These are phyloP conservation scores for Pithecia hirsuta DNA, from an alignment of 2,797 vertebrate genomes.

Conservation along the genomic window DNA sequence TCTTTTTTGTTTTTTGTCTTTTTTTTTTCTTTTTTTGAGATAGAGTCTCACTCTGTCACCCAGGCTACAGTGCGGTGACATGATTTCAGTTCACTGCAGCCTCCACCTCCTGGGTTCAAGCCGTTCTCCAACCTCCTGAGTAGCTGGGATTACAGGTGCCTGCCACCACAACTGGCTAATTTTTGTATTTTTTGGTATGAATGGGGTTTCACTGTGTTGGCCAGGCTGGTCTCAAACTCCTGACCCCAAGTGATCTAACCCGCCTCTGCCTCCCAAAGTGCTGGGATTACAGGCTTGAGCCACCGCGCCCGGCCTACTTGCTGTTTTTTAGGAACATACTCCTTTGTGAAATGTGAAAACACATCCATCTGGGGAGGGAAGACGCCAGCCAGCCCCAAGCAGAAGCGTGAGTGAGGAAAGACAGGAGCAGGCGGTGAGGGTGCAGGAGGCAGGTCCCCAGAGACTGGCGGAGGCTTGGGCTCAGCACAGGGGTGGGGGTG, in stretches of 20 bases:
- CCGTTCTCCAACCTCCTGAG: neutral
- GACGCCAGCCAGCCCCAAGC: too few relatives aligned
- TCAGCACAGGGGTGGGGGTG: rapidly evolving
- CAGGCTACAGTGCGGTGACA: neutral
- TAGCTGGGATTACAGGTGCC: neutral
- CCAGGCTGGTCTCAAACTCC: neutral
- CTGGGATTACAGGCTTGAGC: neutral
- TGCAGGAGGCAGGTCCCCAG: rapidly evolving
- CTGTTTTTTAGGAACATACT: neutral
- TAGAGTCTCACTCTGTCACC: neutral
- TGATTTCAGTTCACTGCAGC: neutral
- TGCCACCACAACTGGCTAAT: neutral
- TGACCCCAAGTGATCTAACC: neutral
- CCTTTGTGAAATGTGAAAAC: neutral
- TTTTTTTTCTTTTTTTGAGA: neutral
- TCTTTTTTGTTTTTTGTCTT: too few relatives aligned
- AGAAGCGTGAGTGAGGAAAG: neutral
- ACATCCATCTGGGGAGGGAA: neutral
- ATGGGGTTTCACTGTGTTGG: neutral
- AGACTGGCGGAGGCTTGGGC: neutral
- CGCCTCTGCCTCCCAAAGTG: neutral
- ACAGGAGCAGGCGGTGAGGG: neutral
- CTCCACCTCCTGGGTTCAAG: neutral
- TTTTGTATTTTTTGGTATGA: neutral
- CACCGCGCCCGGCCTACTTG: neutral